phyloP scores from a whole-genome alignment of 2,113 vertebrate genomes.

The Agelaius tricolor region DNA sequence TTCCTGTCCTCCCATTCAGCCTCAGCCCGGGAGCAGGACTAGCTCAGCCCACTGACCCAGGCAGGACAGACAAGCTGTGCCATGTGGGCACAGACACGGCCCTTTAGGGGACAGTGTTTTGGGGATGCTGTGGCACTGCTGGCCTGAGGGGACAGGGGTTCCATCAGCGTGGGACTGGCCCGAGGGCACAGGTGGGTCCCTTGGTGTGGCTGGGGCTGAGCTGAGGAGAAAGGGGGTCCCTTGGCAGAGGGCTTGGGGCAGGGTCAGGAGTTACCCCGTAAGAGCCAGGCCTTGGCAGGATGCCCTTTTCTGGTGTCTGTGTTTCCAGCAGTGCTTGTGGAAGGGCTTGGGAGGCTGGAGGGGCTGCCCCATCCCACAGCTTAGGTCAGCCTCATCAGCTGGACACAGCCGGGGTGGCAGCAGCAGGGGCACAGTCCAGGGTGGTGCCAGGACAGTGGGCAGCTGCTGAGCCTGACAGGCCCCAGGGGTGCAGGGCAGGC shows the following conservation, averaged over 20 bases:
- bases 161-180: no score
- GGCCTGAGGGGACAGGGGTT: neutral
- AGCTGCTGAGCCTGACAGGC: neutral
- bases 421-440: neutral
- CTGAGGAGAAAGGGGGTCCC: neutral
- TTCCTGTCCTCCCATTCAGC: neutral
- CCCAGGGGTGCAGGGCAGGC: neutral
- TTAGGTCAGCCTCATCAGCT: neutral
- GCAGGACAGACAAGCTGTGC: neutral
- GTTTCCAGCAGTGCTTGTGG: neutral
- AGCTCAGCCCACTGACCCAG: neutral
- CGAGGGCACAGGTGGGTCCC: no score
- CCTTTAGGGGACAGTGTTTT: accelerated
- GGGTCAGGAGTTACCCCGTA: accelerated
- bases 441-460: accelerated
- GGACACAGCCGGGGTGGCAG: accelerated
- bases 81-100: neutral
- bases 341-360: neutral
- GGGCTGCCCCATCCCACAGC: accelerated
- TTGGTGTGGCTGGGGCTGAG: neutral
- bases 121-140: neutral
- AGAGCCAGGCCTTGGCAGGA: neutral
- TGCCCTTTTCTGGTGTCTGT: neutral
- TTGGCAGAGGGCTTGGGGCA: accelerated
- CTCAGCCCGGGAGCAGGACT: neutral